Evolutionary conservation across 1,140 invertebrate species (phyloP), one percentile per base, ranked within the genome.

Genomic region (Philotrypesis tridentata): DNA sequence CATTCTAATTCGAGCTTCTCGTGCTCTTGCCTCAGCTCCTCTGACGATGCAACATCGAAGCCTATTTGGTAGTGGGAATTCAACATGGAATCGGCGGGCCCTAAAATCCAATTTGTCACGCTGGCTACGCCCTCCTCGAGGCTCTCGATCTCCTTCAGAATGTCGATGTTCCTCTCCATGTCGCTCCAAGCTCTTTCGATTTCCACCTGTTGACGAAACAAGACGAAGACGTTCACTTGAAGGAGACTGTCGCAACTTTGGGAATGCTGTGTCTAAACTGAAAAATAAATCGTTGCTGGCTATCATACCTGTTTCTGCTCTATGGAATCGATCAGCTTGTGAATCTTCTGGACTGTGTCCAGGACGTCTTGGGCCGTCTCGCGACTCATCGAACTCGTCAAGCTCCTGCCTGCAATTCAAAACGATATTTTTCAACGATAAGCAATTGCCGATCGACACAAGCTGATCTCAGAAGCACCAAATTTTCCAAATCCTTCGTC

Each of bases 61-160:
- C 96, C 96, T 40, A 97, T 95, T 87, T 94, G 94, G 79, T 93
- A 93, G 84, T 95, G 94, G 1, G 93, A 93, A 82, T 95, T 95
- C 21, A 96, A 89, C 88, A 96, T 92, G 79, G 93, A 93, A 87
- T 96, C 95, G 1, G 95, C 96, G 71, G 94, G 94, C 63, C 95
- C 95, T 23, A 96, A 88, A 73, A 96, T 95, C 96, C 96, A 96
- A 85, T 96, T 95, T 11, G 95, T 95, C 21, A 96, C 95, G 86
- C 92, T 92, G 40, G 92, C 91, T 77, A 95, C 93, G 60, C 94
- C 94, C 86, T 94, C 92, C 84, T 95, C 94, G 2, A 95, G 87
- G 12, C 91, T 89, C 61, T 91, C 89, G 74, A 95, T 92, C 85
- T 95, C 94, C 88, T 93, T 94, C 67, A 93, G 92, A 83, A 93